Evolutionary conservation across 2,888 invertebrate species (phyloP).

Genomic region (Volucella inanis): DNA sequence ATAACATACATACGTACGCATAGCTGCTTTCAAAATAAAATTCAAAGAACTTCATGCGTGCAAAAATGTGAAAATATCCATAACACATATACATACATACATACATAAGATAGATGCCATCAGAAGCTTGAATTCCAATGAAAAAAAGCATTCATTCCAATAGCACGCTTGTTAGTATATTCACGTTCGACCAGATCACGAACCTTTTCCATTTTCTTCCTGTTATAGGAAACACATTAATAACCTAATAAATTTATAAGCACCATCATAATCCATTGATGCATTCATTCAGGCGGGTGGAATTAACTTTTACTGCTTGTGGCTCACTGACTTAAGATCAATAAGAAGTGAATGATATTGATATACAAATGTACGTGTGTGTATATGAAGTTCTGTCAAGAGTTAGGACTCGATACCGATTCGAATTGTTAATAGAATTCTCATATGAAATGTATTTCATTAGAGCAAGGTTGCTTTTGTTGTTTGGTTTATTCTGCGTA

Average conservation of each 20-base stretch:
- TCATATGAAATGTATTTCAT: too few relatives aligned
- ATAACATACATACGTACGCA: too few relatives aligned
- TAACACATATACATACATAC: too few relatives aligned
- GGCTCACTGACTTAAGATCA: too few relatives aligned
- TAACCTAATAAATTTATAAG: constrained; percentile 56
- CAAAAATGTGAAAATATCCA: too few relatives aligned
- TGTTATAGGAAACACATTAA: constrained; percentile 52
- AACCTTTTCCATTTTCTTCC: constrained; percentile 52
- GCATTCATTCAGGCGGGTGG: constrained; percentile 15
- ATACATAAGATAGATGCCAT: neutral
- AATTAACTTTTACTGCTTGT: neutral
- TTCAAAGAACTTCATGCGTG: too few relatives aligned
- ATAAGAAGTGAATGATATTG: too few relatives aligned
- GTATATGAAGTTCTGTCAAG: too few relatives aligned
- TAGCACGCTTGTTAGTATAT: constrained; percentile 12
- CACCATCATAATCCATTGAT: constrained; percentile 44
- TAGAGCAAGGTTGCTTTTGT: constrained; percentile 3
- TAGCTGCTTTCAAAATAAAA: too few relatives aligned
- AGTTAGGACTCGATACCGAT: too few relatives aligned
- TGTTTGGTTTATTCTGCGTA: constrained; percentile 11
- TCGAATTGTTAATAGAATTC: too few relatives aligned
- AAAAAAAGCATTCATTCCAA: constrained; percentile 18
- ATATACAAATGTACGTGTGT: too few relatives aligned
- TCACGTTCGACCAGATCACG: constrained; percentile 40
- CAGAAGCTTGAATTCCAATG: constrained; percentile 14